Conservation (phyloP, 1,140 invertebrate species). For the Dendroctonus valens region DNA sequence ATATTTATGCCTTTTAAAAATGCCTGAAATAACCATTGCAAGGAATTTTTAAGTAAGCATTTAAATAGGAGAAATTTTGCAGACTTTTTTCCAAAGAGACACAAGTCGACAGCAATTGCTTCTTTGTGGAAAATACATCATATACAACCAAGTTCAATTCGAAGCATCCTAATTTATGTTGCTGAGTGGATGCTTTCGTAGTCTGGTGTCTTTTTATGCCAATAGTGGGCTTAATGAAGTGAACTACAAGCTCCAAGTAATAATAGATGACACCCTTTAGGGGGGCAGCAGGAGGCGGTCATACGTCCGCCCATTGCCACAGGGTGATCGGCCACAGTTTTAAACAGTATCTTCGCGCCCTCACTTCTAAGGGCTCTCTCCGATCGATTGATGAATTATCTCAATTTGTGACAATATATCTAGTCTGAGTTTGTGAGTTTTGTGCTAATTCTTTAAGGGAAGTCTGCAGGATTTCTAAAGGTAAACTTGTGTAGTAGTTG, state of each 20-base stretch:
- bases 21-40: too few species aligned
- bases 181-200: too few species aligned
- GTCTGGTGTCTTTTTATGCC: constrained; percentile 4
- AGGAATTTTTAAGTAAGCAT: too few species aligned
- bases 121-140: neutral
- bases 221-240: constrained; percentile 28
- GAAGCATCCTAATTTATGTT: too few species aligned
- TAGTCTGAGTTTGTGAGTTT: neutral
- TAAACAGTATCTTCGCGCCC: constrained; percentile 36
- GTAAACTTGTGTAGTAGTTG: neutral
- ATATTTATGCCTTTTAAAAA: too few species aligned
- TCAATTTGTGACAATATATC: neutral
- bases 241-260: constrained; percentile 32
- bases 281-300: constrained; percentile 18
- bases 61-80: too few species aligned
- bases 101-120: too few species aligned
- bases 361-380: constrained; percentile 19
- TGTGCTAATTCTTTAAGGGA: neutral
- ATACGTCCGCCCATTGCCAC: constrained; percentile 14
- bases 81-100: too few species aligned
- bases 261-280: constrained; percentile 38
- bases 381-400: neutral
- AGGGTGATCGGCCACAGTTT: constrained; percentile 41
- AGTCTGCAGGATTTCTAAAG: neutral
- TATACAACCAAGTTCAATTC: neutral